Percentiles rank a stretch among this genome's conserved stretches.
These are phyloP conservation scores for Ianthella basta DNA, from an alignment of 37 sponge, comb jelly and placozoan species.

Conservation along the genomic window DNA sequence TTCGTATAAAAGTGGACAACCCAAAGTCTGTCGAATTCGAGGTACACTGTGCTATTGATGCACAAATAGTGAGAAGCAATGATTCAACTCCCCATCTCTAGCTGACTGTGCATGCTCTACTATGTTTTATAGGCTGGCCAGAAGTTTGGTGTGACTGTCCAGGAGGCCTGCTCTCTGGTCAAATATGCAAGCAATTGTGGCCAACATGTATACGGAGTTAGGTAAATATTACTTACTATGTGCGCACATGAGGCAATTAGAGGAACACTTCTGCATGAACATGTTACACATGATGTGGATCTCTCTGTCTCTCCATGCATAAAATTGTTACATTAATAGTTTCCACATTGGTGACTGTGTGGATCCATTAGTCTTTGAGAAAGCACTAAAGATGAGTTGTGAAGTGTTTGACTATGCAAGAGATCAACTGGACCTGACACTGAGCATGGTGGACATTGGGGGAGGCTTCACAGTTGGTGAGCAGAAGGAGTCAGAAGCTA, in stretches of 20 bases:
- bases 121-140: too few relatives aligned
- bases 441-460: conserved; percentile 88
- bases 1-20: not conserved
- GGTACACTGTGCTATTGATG: too few relatives aligned
- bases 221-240: conserved; percentile 38
- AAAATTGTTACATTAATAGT: too few relatives aligned
- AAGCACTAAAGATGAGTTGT: conserved; percentile 63
- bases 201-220: conserved; percentile 84
- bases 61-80: too few relatives aligned
- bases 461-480: conserved; percentile 85
- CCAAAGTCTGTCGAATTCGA: not conserved
- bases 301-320: too few relatives aligned
- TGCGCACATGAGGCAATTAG: too few relatives aligned
- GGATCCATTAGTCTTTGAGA: conserved; percentile 54
- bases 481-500: conserved; percentile 29
- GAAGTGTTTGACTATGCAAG: conserved; percentile 63
- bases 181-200: conserved; percentile 59
- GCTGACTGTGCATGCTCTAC: too few relatives aligned
- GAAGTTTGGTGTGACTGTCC: conserved; percentile 82
- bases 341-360: conserved; percentile 93
- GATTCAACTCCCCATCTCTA: too few relatives aligned
- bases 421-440: conserved; percentile 54
- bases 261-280: too few relatives aligned
- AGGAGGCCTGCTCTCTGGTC: conserved; percentile 57
- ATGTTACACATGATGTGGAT: too few relatives aligned